Conservation (phyloP, 2,113 vertebrate genomes). For the Climacteris rufus region DNA sequence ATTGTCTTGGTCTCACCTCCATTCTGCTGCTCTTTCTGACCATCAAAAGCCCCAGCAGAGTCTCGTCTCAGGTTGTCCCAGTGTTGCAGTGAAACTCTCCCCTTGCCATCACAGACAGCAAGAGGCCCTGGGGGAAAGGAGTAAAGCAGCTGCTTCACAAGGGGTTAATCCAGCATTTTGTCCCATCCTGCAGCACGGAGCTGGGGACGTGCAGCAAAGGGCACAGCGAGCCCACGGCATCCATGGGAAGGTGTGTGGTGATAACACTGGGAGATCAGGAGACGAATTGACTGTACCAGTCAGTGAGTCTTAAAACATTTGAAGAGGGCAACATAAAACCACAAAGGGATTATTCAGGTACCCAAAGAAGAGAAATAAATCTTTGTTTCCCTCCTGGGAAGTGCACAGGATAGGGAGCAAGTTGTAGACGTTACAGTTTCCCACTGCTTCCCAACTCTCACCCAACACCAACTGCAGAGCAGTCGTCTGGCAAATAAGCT, state of each 20-base stretch:
- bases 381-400: background rate
- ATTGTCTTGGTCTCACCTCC: background rate
- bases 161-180: background rate
- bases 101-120: background rate
- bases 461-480: background rate
- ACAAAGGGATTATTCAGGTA: background rate
- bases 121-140: background rate
- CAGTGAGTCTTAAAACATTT: background rate
- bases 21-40: background rate
- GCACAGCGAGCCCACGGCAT: background rate
- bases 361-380: background rate
- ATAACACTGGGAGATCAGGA: background rate
- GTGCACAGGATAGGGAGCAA: background rate
- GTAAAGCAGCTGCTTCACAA: background rate
- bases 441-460: background rate
- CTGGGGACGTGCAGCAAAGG: accelerated
- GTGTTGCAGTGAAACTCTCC: background rate
- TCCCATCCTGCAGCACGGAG: background rate
- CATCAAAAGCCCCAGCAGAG: background rate
- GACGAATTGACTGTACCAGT: background rate
- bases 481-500: background rate
- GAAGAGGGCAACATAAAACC: background rate
- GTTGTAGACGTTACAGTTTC: background rate
- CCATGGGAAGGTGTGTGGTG: background rate
- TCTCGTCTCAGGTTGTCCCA: background rate